phyloP scores from a whole-genome alignment of 2,113 vertebrate genomes.

The Argyrosomus japonicus region DNA sequence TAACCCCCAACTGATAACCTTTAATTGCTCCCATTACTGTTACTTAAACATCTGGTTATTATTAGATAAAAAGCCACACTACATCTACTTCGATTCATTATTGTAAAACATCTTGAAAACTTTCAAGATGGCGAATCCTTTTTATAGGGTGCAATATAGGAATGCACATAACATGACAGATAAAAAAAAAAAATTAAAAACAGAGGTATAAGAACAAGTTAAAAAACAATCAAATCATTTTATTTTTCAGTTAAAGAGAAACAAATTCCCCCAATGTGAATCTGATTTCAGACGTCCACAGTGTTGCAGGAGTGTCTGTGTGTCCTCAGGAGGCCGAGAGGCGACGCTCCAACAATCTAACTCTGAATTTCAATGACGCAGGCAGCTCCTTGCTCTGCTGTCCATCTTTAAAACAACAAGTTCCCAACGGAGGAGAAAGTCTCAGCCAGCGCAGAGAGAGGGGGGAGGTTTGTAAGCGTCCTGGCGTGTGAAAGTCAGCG shows the following conservation, averaged over 20 bases:
- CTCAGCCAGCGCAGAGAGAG: not conserved
- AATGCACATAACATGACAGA: not conserved
- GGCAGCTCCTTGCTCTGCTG: conserved; percentile 17
- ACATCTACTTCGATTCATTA: too few species aligned
- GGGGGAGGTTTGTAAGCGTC: not conserved
- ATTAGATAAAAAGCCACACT: not conserved
- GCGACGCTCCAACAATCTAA: not conserved
- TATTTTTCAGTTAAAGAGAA: not conserved
- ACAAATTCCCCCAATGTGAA: too few species aligned
- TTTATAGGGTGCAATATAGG: not conserved
- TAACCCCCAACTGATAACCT: not conserved
- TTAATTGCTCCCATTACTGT: not conserved
- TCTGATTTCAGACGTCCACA: not conserved
- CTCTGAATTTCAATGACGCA: not conserved
- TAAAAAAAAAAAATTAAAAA: not conserved
- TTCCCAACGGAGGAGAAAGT: conserved; percentile 12
- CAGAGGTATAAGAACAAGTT: not conserved
- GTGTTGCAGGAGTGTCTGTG: not conserved
- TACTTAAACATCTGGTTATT: not conserved
- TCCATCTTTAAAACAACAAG: conserved; percentile 33
- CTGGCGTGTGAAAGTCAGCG: conserved; percentile 4
- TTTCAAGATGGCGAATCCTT: too few species aligned
- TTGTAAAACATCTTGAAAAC: not conserved
- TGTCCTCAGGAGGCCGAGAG: conserved; percentile 2
- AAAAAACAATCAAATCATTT: not conserved